Conservation (phyloP, 2,888 invertebrate species). For the Clostera curtula region DNA sequence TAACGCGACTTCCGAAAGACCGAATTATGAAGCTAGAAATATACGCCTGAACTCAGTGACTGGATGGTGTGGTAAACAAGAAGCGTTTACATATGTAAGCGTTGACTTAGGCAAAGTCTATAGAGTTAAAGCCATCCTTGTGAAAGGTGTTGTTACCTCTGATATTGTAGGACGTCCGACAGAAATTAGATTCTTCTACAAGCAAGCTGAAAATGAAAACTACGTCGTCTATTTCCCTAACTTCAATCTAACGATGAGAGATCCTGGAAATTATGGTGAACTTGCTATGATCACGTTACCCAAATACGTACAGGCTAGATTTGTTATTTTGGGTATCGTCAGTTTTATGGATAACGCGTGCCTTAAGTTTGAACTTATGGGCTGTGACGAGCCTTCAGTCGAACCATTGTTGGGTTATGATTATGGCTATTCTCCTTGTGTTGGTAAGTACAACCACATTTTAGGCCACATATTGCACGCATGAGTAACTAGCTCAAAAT, state of each 20-base stretch:
- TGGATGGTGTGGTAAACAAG: slow-evolving; percentile 98
- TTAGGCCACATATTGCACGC: too few relatives aligned
- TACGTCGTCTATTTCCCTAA: slow-evolving; percentile 98
- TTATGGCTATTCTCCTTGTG: slow-evolving; percentile 94
- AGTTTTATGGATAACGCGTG: slow-evolving; percentile 98
- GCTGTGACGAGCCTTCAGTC: slow-evolving; percentile 89
- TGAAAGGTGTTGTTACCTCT: slow-evolving; percentile 95
- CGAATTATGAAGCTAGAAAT: slow-evolving; percentile 93
- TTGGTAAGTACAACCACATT: slow-evolving; percentile 70
- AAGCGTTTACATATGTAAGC: slow-evolving; percentile 96
- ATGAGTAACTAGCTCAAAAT: too few relatives aligned
- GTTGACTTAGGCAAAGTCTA: slow-evolving; percentile 96
- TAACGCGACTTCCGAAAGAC: slow-evolving; percentile 94
- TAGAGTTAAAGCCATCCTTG: slow-evolving; percentile 92
- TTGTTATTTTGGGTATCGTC: slow-evolving; percentile 95
- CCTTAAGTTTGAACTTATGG: slow-evolving; percentile 96
- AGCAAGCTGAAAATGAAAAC: slow-evolving; percentile 93
- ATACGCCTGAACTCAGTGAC: slow-evolving; percentile 93
- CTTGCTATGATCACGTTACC: slow-evolving; percentile 96
- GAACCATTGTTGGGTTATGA: slow-evolving; percentile 94
- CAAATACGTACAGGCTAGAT: slow-evolving; percentile 94
- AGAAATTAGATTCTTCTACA: slow-evolving; percentile 97
- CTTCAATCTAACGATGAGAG: slow-evolving; percentile 94
- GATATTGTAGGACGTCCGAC: slow-evolving; percentile 97
- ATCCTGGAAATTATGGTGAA: slow-evolving; percentile 97